Conservation (phyloP, 2,113 vertebrate genomes). For the Apus apus region DNA sequence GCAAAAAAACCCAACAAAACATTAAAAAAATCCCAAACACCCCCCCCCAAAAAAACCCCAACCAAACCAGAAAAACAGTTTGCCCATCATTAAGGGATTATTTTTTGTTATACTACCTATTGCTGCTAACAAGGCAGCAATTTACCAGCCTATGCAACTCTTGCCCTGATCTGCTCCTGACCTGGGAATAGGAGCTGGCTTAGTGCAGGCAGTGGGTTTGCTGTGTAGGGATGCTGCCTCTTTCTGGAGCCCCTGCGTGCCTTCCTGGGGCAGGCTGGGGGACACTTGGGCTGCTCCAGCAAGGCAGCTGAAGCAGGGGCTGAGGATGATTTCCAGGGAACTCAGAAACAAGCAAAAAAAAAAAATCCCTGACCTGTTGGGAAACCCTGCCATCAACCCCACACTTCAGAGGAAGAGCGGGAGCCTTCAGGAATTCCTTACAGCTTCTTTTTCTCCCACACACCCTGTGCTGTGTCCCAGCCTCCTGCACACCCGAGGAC, state of each 20-base stretch:
- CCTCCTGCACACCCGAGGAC: not conserved
- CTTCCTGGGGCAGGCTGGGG: not conserved
- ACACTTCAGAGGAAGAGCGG: not conserved
- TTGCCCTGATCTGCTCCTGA: not conserved
- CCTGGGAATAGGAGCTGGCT: not conserved
- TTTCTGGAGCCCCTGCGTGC: rapidly evolving
- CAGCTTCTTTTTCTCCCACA: not conserved
- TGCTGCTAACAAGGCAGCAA: not conserved
- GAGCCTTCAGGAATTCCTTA: not conserved
- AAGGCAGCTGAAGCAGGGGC: not conserved
- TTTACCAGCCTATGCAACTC: not conserved
- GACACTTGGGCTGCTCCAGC: not conserved
- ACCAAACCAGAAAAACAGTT: not conserved
- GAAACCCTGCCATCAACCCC: not conserved
- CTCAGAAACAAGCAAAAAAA: not conserved
- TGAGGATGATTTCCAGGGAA: not conserved
- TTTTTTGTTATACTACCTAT: not conserved
- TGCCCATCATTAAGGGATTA: not conserved
- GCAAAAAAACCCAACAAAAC: no score
- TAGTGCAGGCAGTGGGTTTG: not conserved
- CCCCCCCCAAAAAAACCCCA: no score
- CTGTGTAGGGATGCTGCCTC: not conserved
- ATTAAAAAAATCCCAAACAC: no score
- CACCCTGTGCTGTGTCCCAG: not conserved
- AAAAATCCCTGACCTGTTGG: no score